Conservation (phyloP, 2,797 vertebrate genomes). For the Sphaeramia orbicularis region DNA sequence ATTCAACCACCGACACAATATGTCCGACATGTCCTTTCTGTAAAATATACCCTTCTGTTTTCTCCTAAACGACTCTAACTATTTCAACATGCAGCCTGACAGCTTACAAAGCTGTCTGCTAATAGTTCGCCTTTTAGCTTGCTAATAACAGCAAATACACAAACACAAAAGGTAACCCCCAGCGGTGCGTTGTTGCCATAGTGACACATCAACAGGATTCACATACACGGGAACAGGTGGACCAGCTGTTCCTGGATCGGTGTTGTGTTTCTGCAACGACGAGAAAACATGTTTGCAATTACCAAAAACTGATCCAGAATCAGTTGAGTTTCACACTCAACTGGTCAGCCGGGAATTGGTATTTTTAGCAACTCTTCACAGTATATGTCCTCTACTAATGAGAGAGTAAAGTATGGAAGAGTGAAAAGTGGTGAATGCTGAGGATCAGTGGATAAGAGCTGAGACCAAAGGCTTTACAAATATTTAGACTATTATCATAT, state of each 20-base stretch:
- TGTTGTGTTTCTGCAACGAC: not conserved
- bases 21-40: constrained; percentile 86
- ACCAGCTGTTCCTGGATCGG: constrained; percentile 26
- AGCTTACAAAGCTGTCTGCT: not conserved
- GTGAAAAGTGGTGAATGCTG: too few species aligned
- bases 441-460: not conserved
- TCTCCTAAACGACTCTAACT: not conserved
- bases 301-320: constrained; percentile 28
- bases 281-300: not conserved
- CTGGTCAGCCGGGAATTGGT: constrained; percentile 2
- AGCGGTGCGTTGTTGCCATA: constrained; percentile 58
- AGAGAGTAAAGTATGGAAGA: not conserved
- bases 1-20: constrained; percentile 93
- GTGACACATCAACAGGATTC: constrained; percentile 60
- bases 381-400: not conserved
- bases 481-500: too few species aligned
- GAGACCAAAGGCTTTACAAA: too few species aligned
- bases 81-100: not conserved
- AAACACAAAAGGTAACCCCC: not conserved
- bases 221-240: not conserved
- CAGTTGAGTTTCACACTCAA: not conserved
- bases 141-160: not conserved
- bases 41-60: too few species aligned
- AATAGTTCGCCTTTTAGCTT: not conserved
- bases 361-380: constrained; percentile 40